Evolutionary conservation across 23 tunicate species (phyloP).

Genomic region (Corella eumyota): DNA sequence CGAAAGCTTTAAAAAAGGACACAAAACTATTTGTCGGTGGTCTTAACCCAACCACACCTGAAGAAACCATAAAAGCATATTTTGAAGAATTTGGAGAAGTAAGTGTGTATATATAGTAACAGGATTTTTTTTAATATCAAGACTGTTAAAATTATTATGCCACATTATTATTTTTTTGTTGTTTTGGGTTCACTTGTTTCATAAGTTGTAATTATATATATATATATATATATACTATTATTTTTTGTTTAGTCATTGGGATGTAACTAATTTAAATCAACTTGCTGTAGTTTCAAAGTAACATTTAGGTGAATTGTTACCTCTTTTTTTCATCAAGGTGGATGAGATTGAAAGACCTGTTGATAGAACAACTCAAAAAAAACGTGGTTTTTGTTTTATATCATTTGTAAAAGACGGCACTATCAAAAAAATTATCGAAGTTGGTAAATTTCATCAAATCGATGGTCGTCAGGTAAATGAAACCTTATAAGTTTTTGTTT

Average conservation of each 20-base stretch:
- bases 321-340: no score
- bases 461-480: slow-evolving; percentile 65
- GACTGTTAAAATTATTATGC: not conserved
- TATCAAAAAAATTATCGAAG: slow-evolving; percentile 19
- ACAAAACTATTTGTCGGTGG: slow-evolving; percentile 78
- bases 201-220: no score
- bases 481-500: not conserved
- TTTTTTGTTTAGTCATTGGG: no score
- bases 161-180: no score
- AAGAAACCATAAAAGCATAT: slow-evolving; percentile 34
- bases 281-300: no score
- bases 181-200: not conserved
- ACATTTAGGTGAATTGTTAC: no score
- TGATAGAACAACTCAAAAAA: slow-evolving; percentile 27
- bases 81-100: slow-evolving; percentile 72
- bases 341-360: slow-evolving; percentile 51
- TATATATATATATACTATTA: no score
- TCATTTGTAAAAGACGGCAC: slow-evolving; percentile 47
- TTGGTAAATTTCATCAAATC: slow-evolving; percentile 36
- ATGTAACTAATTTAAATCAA: no score
- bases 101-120: not conserved
- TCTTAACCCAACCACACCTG: slow-evolving; percentile 49
- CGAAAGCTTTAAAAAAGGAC: slow-evolving; percentile 66
- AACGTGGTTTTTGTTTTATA: slow-evolving; percentile 75
- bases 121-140: not conserved